phyloP scores from a whole-genome alignment of 2,888 invertebrate species.

The Phyllotreta striolata region DNA sequence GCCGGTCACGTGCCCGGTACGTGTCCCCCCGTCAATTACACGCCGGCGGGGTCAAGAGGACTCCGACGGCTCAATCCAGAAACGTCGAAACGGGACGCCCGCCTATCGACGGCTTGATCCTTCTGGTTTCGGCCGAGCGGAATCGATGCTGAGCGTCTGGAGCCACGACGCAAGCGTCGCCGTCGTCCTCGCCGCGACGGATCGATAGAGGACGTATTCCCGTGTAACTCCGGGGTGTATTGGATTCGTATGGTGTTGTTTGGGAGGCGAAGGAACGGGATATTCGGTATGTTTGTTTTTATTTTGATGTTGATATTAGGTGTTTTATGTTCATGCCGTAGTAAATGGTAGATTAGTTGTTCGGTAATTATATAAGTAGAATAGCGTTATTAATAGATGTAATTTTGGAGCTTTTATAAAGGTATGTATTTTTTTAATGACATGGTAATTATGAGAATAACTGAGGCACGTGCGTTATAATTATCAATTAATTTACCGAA shows the following conservation, averaged over 20 bases:
- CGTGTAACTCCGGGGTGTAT: slow-evolving; percentile 50
- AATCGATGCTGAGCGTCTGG: slow-evolving; percentile 50
- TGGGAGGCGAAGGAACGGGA: slow-evolving; percentile 26
- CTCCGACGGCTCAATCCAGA: slow-evolving; percentile 16
- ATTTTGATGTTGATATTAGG: neutral
- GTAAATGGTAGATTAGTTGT: too few relatives aligned
- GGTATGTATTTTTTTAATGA: too few relatives aligned
- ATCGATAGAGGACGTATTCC: slow-evolving; percentile 53
- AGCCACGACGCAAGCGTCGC: slow-evolving; percentile 54
- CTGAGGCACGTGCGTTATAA: too few relatives aligned
- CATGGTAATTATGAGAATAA: too few relatives aligned
- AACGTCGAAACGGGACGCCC: slow-evolving; percentile 13
- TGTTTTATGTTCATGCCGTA: too few relatives aligned
- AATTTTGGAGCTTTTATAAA: too few relatives aligned
- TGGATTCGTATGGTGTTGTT: slow-evolving; percentile 44
- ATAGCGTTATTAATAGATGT: too few relatives aligned
- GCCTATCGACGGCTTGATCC: slow-evolving; percentile 19
- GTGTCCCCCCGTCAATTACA: slow-evolving; percentile 15
- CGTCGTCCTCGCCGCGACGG: slow-evolving; percentile 28
- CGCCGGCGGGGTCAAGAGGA: slow-evolving; percentile 1
- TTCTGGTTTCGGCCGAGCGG: slow-evolving; percentile 6
- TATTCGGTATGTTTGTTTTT: slow-evolving; percentile 41
- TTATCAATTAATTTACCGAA: neutral
- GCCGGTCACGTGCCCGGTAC: slow-evolving; percentile 20
- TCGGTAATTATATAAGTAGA: too few relatives aligned